Evolutionary conservation across 2,888 invertebrate species (phyloP).

Genomic region (Euzetes globulus): DNA sequence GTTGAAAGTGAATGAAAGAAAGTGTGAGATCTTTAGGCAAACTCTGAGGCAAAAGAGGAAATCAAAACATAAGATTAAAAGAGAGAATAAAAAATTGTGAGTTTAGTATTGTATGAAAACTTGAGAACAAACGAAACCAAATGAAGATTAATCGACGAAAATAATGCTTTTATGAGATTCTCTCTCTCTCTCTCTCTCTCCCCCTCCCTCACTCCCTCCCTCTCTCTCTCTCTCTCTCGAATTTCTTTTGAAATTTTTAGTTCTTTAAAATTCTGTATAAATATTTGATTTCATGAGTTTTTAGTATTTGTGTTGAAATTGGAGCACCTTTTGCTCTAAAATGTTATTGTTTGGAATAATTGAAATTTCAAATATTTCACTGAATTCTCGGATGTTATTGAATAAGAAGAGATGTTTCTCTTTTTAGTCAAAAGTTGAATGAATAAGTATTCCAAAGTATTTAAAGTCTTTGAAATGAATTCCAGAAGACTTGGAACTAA

Average conservation of each 20-base stretch:
- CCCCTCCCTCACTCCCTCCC: neutral
- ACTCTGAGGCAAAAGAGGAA: neutral
- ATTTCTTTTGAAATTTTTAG: too few species aligned
- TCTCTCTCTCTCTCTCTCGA: too few species aligned
- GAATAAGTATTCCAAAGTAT: neutral
- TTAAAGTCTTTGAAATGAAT: neutral
- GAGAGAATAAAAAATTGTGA: neutral
- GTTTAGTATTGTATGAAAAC: neutral
- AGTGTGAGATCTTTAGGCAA: neutral
- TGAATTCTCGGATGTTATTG: too few species aligned
- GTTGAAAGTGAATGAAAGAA: neutral
- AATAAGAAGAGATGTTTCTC: too few species aligned
- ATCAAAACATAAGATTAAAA: slow-evolving; percentile 13
- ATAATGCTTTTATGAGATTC: neutral
- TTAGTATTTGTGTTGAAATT: too few species aligned
- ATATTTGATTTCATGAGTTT: too few species aligned
- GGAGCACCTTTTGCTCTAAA: too few species aligned
- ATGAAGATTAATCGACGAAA: slow-evolving; percentile 4
- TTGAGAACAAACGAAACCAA: neutral
- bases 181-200: neutral
- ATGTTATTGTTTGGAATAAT: too few species aligned
- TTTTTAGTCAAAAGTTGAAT: too few species aligned
- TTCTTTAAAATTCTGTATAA: too few species aligned
- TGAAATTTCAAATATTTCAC: too few species aligned
- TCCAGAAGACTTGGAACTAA: neutral